Conservation (phyloP, 2,797 vertebrate species). For the Rhynchotus rufescens region DNA sequence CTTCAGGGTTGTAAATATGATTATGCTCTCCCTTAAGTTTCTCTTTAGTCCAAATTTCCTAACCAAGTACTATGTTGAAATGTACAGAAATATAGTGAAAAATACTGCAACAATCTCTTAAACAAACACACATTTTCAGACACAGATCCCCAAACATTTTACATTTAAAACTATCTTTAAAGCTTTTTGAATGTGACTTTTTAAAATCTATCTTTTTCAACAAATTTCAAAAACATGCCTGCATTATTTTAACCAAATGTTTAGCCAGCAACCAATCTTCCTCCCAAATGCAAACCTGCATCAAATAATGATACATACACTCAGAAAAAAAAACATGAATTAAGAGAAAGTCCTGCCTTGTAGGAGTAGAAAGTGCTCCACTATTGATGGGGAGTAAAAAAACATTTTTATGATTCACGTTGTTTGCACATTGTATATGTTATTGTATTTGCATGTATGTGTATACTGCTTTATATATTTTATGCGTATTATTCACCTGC, state of each 20-base stretch:
- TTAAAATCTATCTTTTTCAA: not conserved
- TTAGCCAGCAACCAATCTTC: not conserved
- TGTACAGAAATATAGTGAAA: not conserved
- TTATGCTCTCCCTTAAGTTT: not conserved
- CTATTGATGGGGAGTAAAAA: not conserved
- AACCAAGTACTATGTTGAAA: not conserved
- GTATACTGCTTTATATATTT: not conserved
- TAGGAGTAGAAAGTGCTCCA: not conserved
- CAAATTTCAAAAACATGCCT: not conserved
- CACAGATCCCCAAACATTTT: not conserved
- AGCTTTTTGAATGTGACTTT: not conserved
- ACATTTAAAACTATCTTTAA: not conserved
- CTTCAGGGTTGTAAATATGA: not conserved
- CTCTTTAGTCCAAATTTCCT: not conserved
- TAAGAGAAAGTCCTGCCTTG: not conserved
- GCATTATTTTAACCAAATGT: not conserved
- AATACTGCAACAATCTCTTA: not conserved
- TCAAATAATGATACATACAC: accelerated
- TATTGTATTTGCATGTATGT: not conserved
- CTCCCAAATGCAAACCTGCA: not conserved
- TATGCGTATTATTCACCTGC: not conserved
- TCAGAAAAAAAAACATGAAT: not conserved
- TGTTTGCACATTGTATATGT: not conserved
- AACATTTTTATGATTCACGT: not conserved
- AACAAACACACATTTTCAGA: not conserved